phyloP scores from a whole-genome alignment of 1,140 invertebrate genomes.

The Acromyrmex charruanus region DNA sequence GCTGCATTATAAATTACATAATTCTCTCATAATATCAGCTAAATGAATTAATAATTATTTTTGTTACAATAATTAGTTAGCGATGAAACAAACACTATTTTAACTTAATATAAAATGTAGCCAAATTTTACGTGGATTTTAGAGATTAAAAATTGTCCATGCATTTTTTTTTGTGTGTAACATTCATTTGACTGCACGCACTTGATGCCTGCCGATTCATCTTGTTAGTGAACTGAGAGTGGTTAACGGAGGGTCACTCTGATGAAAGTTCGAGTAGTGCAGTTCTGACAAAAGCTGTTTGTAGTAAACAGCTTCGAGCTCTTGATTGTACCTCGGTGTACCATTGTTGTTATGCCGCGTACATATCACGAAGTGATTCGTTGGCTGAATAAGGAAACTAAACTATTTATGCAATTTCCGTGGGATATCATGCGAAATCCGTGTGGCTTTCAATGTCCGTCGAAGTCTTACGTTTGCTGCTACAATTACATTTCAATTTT shows the following conservation, averaged over 20 bases:
- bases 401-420: constrained; percentile 70
- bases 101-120: not conserved
- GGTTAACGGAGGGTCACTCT: constrained; percentile 50
- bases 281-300: constrained; percentile 64
- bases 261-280: constrained; percentile 67
- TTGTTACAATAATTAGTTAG: not conserved
- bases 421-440: constrained; percentile 35
- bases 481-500: constrained; percentile 54
- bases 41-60: not conserved
- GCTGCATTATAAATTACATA: not conserved
- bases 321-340: constrained; percentile 66
- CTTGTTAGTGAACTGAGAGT: constrained; percentile 56
- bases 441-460: not conserved
- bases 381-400: constrained; percentile 72
- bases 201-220: not conserved
- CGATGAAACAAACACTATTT: not conserved
- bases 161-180: not conserved
- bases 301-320: constrained; percentile 69
- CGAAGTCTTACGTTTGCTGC: constrained; percentile 7
- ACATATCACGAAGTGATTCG: constrained; percentile 58
- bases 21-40: not conserved
- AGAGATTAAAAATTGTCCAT: not conserved
- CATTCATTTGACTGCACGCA: not conserved
- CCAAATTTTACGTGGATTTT: not conserved
- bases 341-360: constrained; percentile 68